These are phyloP conservation scores for Cynocephalus volans DNA, from an alignment of 2,113 vertebrate species.

Conservation along the genomic window DNA sequence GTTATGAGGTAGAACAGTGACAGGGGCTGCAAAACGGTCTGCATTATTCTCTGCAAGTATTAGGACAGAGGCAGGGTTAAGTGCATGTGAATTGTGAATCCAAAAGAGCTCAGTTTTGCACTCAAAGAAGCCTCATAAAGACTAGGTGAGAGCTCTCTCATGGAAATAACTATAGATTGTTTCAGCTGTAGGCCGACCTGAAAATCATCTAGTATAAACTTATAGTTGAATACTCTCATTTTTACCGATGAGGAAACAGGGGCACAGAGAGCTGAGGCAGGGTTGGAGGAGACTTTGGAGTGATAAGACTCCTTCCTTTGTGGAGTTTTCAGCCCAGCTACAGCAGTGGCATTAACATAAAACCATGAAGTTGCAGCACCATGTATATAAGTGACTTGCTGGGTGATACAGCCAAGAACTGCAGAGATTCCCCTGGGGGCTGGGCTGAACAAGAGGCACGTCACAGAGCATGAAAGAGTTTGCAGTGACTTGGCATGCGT, in stretches of 20 bases:
- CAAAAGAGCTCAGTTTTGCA: background rate
- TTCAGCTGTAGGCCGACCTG: background rate
- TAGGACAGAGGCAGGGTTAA: background rate
- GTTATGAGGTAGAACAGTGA: constrained; percentile 70
- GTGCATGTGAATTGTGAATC: background rate
- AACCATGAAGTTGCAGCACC: rapidly evolving
- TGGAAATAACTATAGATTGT: background rate
- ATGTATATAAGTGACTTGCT: background rate
- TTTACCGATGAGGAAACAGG: background rate
- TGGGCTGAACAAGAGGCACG: background rate
- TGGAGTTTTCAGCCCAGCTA: background rate
- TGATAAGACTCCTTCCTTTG: background rate
- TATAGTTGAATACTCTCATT: background rate
- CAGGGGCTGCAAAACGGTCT: constrained; percentile 47
- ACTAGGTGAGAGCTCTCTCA: background rate
- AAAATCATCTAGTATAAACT: background rate
- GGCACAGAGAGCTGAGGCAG: background rate
- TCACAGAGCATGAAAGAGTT: background rate
- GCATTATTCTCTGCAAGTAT: background rate
- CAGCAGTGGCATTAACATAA: background rate
- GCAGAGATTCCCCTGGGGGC: rapidly evolving
- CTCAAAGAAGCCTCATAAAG: background rate
- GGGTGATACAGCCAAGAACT: background rate
- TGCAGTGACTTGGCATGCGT: background rate
- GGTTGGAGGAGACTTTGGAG: background rate